These are phyloP conservation scores for Amazona ochrocephala DNA, from an alignment of 2,797 vertebrate species.

Conservation along the genomic window DNA sequence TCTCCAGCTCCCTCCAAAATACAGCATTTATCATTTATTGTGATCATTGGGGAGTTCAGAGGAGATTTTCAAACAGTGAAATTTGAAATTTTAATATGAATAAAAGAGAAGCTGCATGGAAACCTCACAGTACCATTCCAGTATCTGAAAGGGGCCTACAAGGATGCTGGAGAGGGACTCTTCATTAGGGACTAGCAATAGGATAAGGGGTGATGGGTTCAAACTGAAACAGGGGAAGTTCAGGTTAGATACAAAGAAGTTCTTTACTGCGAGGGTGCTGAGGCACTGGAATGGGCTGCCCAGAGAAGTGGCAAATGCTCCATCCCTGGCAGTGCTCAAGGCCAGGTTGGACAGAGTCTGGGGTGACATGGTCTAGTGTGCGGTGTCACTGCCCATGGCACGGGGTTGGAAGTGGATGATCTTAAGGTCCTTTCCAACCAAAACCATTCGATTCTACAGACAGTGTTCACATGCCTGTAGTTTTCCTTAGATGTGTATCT, in stretches of 20 bases:
- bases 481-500: rapidly evolving
- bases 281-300: not conserved
- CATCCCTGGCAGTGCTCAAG: not conserved
- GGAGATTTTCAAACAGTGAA: not conserved
- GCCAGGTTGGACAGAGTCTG: not conserved
- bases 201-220: not conserved
- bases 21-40: not conserved
- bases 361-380: not conserved
- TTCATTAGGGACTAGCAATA: not conserved
- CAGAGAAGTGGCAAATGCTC: not conserved
- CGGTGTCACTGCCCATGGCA: not conserved
- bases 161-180: not conserved
- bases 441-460: not conserved
- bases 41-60: not conserved
- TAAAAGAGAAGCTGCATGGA: not conserved
- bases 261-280: not conserved
- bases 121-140: not conserved
- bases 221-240: not conserved
- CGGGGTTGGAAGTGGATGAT: not conserved
- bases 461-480: rapidly evolving
- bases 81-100: not conserved
- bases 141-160: not conserved
- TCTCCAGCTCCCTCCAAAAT: not conserved
- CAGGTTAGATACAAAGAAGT: not conserved
- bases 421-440: not conserved